These are phyloP conservation scores for Thalassoma bifasciatum DNA, from an alignment of 2,113 vertebrate genomes.

Conservation along the genomic window DNA sequence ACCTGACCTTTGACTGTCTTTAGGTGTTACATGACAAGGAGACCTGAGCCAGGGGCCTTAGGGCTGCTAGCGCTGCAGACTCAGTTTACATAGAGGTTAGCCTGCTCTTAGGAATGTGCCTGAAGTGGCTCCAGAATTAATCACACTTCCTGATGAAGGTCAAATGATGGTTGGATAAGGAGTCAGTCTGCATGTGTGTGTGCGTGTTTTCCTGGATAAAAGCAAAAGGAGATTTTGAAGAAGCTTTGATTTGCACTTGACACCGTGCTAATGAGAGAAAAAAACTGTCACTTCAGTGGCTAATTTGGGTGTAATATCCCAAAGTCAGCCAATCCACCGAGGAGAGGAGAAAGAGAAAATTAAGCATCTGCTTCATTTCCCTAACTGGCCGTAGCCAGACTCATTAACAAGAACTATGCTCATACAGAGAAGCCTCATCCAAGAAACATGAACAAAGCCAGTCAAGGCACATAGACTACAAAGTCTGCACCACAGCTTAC, in stretches of 20 bases:
- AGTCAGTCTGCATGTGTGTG: constrained; percentile 1
- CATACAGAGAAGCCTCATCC: constrained; percentile 53
- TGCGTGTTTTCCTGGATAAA: constrained; percentile 18
- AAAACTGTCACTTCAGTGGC: constrained; percentile 51
- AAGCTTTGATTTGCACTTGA: constrained; percentile 55
- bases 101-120: constrained; percentile 18
- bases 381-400: constrained; percentile 71
- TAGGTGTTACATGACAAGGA: constrained; percentile 77
- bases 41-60: constrained; percentile 54
- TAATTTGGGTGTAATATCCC: constrained; percentile 74
- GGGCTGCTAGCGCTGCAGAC: constrained; percentile 25
- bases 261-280: constrained; percentile 62
- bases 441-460: constrained; percentile 43
- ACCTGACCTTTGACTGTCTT: constrained; percentile 81
- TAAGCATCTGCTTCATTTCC: constrained; percentile 79
- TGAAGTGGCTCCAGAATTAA: constrained; percentile 27
- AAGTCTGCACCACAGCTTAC: constrained; percentile 45
- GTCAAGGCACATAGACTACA: constrained; percentile 38
- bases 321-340: constrained; percentile 74
- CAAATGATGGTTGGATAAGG: constrained; percentile 25
- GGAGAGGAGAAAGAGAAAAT: constrained; percentile 74
- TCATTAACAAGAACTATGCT: constrained; percentile 74
- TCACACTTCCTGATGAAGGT: constrained; percentile 39
- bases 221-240: constrained; percentile 20
- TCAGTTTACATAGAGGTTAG: constrained; percentile 32